A percentile compares a stretch with the other conserved stretches of the same genome.
Evolutionary conservation across 1,140 invertebrate species (phyloP).

Genomic region (Ditylenchus dipsaci): DNA sequence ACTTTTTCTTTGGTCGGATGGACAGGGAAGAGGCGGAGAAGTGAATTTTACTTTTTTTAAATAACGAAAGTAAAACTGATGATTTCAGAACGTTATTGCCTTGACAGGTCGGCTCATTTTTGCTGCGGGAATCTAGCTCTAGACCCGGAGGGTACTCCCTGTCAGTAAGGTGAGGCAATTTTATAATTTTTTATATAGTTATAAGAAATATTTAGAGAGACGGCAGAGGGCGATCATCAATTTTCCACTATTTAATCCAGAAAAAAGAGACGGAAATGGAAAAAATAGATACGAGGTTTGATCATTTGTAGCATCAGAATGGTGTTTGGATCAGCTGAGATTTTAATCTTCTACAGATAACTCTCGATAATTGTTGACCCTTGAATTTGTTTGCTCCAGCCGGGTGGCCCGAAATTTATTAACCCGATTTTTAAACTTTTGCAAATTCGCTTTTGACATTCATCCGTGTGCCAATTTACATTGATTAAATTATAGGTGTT

Average conservation of each 20-base stretch:
- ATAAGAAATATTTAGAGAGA: slow-evolving; percentile 32
- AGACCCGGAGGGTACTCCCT: slow-evolving; percentile 38
- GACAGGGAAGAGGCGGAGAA: slow-evolving; percentile 35
- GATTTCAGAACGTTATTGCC: slow-evolving; percentile 16
- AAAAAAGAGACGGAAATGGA: slow-evolving; percentile 72
- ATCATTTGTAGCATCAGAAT: too few relatives aligned
- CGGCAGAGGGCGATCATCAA: slow-evolving; percentile 73
- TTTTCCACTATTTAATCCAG: slow-evolving; percentile 99
- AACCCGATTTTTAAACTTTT: too few relatives aligned
- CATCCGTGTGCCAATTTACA: too few relatives aligned
- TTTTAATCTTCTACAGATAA: too few relatives aligned
- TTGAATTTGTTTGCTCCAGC: too few relatives aligned
- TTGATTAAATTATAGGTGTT: too few relatives aligned
- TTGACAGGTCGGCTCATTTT: slow-evolving; percentile 36
- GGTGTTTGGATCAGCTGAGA: too few relatives aligned
- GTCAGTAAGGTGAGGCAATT: slow-evolving; percentile 36
- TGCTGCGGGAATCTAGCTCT: slow-evolving; percentile 42
- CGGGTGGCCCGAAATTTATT: too few relatives aligned
- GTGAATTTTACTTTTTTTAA: too few relatives aligned
- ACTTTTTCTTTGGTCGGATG: slow-evolving; percentile 39
- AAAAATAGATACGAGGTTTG: slow-evolving; percentile 1
- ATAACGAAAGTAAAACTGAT: too few relatives aligned
- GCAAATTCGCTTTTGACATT: too few relatives aligned
- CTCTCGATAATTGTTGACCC: too few relatives aligned
- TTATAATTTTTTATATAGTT: slow-evolving; percentile 20